Evolutionary conservation across 2,113 vertebrate species (phyloP).

Genomic region (Leptobrachium leishanense): DNA sequence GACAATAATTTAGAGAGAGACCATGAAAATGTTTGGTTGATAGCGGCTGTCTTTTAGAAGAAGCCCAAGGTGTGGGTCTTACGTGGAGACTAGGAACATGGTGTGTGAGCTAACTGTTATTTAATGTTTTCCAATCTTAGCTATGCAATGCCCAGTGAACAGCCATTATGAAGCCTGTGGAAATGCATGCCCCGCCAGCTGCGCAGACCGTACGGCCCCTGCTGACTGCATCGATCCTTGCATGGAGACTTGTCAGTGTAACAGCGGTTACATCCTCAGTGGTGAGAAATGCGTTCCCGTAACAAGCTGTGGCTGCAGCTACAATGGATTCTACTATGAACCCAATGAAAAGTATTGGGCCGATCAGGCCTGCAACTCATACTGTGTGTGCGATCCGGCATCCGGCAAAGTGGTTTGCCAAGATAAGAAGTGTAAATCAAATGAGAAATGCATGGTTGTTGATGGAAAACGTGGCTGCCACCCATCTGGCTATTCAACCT

Average conservation of each 20-base stretch:
- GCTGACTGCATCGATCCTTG: constrained; percentile 61
- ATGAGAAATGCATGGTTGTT: constrained; percentile 58
- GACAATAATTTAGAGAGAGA: too few relatives aligned
- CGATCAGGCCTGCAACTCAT: constrained; percentile 55
- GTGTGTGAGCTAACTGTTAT: not conserved
- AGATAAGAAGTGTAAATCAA: constrained; percentile 51
- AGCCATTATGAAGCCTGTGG: constrained; percentile 69
- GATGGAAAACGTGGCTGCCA: constrained; percentile 65
- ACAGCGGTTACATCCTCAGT: constrained; percentile 62
- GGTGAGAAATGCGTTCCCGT: constrained; percentile 58
- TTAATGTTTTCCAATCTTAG: not conserved
- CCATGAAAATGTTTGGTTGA: too few relatives aligned
- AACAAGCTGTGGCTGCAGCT: constrained; percentile 62
- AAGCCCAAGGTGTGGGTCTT: too few relatives aligned
- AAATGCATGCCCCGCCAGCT: constrained; percentile 67
- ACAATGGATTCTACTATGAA: constrained; percentile 59
- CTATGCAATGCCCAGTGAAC: constrained; percentile 60
- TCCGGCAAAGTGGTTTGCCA: constrained; percentile 55
- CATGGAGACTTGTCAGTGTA: constrained; percentile 66
- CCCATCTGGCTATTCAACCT: constrained; percentile 59
- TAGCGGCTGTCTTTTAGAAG: too few relatives aligned
- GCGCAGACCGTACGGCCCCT: constrained; percentile 54
- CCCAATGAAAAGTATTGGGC: constrained; percentile 62
- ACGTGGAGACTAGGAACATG: not conserved
- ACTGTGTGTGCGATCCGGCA: constrained; percentile 57